Conservation (phyloP, 1,140 invertebrate species). For the Pogonognathellus flavescens region DNA sequence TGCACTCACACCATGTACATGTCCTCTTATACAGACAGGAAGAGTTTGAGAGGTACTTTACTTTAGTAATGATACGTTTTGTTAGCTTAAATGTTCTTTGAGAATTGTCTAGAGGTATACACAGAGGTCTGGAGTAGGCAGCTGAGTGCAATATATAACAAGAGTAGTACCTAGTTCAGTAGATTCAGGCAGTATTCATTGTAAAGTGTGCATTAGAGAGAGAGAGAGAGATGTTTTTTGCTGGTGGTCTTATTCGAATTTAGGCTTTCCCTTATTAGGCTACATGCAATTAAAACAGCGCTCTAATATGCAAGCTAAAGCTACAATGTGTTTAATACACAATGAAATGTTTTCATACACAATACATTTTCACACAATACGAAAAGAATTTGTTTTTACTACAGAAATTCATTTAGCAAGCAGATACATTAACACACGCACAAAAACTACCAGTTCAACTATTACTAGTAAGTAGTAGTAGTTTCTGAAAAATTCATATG, state of each 20-base stretch:
- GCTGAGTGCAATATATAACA: no score
- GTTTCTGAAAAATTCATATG: no score
- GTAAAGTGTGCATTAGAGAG: background rate
- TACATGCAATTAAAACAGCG: constrained; percentile 40
- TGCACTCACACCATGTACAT: no score
- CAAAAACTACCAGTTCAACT: no score
- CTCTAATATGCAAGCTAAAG: constrained; percentile 6
- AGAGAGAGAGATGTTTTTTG: constrained; percentile 27
- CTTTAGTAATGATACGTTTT: constrained; percentile 41
- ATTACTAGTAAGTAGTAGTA: no score
- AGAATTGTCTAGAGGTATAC: background rate
- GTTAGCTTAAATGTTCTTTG: constrained; percentile 12
- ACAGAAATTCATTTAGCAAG: no score
- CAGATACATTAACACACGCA: no score
- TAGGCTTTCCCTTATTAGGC: constrained; percentile 27
- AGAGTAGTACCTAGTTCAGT: no score
- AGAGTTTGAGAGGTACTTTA: constrained; percentile 28
- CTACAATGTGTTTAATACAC: background rate
- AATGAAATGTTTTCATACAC: no score
- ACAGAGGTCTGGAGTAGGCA: no score
- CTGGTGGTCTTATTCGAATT: constrained; percentile 39
- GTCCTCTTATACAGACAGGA: background rate
- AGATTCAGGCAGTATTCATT: background rate
- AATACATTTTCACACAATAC: no score
- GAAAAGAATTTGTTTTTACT: no score